Conservation (phyloP, 2,797 vertebrate species). For the Erithacus rubecula region DNA sequence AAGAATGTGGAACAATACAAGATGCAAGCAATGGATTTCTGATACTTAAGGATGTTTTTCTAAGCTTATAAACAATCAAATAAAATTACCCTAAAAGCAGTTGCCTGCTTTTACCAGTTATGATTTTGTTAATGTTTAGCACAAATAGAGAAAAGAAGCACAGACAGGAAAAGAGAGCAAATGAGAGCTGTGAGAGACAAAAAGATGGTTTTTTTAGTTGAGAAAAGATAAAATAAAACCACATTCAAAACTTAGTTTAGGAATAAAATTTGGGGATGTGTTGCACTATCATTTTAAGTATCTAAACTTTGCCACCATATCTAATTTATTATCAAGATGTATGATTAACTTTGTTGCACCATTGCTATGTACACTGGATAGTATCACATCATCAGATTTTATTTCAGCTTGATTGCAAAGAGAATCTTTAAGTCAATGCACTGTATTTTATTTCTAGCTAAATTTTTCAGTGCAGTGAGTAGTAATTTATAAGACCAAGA, state of each 20-base stretch:
- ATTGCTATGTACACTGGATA: neutral
- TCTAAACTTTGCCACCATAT: neutral
- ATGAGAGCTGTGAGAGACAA: neutral
- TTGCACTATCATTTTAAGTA: neutral
- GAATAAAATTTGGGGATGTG: neutral
- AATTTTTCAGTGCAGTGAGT: neutral
- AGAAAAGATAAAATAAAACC: neutral
- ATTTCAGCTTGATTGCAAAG: neutral
- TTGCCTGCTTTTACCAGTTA: neutral
- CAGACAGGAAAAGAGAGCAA: neutral
- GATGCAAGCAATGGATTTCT: neutral
- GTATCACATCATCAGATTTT: neutral
- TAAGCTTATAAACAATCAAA: neutral
- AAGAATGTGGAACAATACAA: neutral
- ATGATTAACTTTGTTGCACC: neutral
- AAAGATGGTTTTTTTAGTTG: neutral
- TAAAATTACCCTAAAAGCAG: neutral
- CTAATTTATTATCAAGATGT: neutral
- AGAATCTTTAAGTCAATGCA: neutral
- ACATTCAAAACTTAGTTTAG: neutral
- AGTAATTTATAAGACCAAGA: neutral
- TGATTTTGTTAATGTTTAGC: neutral
- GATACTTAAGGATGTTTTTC: neutral
- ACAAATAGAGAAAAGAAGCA: neutral
- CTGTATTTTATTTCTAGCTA: neutral